phyloP scores from a whole-genome alignment of 2,888 invertebrate species.

The Timema cristinae region DNA sequence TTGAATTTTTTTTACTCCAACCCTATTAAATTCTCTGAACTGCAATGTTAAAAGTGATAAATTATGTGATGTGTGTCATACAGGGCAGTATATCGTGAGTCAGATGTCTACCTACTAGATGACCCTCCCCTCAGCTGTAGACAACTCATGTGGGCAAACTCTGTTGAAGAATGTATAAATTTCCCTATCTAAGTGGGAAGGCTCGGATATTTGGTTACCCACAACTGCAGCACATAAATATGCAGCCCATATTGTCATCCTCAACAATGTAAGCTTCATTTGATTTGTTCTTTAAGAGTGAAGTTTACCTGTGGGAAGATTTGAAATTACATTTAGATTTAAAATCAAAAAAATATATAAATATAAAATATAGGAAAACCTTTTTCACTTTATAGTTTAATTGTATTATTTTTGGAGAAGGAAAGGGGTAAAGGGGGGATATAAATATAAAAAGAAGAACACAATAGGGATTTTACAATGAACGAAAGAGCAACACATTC shows the following conservation, averaged over 20 bases:
- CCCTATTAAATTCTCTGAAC: too few relatives aligned
- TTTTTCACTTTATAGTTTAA: too few relatives aligned
- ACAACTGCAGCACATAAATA: conserved; percentile 73
- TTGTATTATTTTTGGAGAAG: too few relatives aligned
- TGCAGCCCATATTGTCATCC: conserved; percentile 60
- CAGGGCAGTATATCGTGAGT: conserved; percentile 70
- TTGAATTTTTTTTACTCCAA: not conserved
- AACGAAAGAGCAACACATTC: too few relatives aligned
- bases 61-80: conserved; percentile 8
- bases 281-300: too few relatives aligned
- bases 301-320: too few relatives aligned
- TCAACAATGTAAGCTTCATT: conserved; percentile 60
- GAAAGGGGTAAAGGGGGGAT: too few relatives aligned
- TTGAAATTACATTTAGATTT: too few relatives aligned
- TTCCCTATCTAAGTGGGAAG: conserved; percentile 59
- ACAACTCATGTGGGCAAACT: conserved; percentile 68
- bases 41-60: not conserved
- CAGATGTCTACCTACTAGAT: conserved; percentile 72
- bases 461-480: too few relatives aligned
- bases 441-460: too few relatives aligned
- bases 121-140: conserved; percentile 78
- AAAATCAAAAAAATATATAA: too few relatives aligned
- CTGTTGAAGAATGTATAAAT: conserved; percentile 66
- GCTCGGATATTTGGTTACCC: conserved; percentile 76
- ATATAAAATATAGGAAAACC: too few relatives aligned